These are phyloP conservation scores for Channa maculata DNA, from an alignment of 2,113 vertebrate species.

Conservation along the genomic window DNA sequence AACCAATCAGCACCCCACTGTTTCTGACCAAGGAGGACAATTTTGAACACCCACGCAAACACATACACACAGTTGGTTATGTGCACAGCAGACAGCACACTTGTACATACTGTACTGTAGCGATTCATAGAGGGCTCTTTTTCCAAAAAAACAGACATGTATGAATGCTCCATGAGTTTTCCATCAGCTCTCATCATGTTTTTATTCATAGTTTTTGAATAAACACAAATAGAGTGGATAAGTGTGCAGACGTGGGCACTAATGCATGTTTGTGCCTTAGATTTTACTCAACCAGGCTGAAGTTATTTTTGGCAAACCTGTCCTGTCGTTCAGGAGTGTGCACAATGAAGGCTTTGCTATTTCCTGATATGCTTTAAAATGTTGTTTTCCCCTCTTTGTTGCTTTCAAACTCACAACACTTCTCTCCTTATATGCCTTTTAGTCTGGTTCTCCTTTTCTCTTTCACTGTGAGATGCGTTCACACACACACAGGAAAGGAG, in stretches of 20 bases:
- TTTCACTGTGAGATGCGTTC: slow-evolving; percentile 28
- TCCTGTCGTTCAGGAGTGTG: slow-evolving; percentile 49
- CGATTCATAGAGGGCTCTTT: slow-evolving; percentile 30
- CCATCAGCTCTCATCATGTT: slow-evolving; percentile 71
- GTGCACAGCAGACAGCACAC: background rate
- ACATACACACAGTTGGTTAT: slow-evolving; percentile 1
- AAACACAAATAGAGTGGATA: slow-evolving; percentile 71
- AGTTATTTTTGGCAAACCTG: slow-evolving; percentile 70
- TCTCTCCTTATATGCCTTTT: slow-evolving; percentile 29
- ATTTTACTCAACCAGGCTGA: slow-evolving; percentile 60
- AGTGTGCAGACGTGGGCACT: slow-evolving; percentile 60
- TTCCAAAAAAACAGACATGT: slow-evolving; percentile 40
- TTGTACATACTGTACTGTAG: slow-evolving; percentile 32
- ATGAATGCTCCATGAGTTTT: slow-evolving; percentile 65
- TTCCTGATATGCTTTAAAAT: slow-evolving; percentile 52
- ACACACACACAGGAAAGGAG: slow-evolving; percentile 47
- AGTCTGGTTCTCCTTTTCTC: slow-evolving; percentile 12
- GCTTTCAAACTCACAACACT: slow-evolving; percentile 25
- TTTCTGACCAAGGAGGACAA: slow-evolving; percentile 44
- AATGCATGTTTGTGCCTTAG: slow-evolving; percentile 63
- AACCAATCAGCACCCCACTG: slow-evolving; percentile 66
- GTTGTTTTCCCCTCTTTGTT: slow-evolving; percentile 22
- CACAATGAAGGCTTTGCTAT: slow-evolving; percentile 40
- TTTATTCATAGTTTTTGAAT: slow-evolving; percentile 73
- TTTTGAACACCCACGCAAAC: slow-evolving; percentile 29